Evolutionary conservation across 2,888 invertebrate species (phyloP).

Genomic region (Cancer borealis): DNA sequence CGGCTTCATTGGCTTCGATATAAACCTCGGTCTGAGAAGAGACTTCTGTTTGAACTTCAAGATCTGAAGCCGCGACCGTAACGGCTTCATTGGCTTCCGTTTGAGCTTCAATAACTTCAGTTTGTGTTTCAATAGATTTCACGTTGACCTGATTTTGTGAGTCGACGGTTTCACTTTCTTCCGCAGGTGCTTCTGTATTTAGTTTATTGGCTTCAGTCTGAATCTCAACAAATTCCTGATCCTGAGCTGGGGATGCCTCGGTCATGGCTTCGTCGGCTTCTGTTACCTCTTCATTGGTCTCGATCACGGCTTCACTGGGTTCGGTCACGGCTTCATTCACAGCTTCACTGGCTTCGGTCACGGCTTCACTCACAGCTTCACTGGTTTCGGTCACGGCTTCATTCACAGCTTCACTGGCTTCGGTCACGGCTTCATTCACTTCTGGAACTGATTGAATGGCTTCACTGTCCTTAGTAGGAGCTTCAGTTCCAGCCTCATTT

Average conservation of each 20-base stretch:
- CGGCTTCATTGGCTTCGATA: background rate
- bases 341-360: background rate
- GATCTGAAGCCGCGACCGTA: background rate
- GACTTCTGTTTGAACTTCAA: background rate
- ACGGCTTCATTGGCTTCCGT: background rate
- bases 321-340: background rate
- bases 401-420: background rate
- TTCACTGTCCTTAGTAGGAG: background rate
- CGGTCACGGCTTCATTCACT: background rate
- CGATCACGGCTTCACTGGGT: background rate
- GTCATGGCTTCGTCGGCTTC: background rate
- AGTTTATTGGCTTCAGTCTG: background rate
- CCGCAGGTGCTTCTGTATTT: background rate
- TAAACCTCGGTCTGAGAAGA: background rate
- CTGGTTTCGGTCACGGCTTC: background rate
- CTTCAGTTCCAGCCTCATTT: background rate
- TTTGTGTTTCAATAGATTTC: background rate
- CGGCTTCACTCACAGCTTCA: background rate
- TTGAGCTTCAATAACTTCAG: background rate
- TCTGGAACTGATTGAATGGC: background rate
- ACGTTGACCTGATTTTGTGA: too few relatives aligned
- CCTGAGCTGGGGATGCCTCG: background rate
- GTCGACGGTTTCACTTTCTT: background rate
- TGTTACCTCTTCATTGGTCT: background rate
- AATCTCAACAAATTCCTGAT: slow-evolving; percentile 9